Conservation (phyloP, 2,797 vertebrate genomes). For the Manis javanica region DNA sequence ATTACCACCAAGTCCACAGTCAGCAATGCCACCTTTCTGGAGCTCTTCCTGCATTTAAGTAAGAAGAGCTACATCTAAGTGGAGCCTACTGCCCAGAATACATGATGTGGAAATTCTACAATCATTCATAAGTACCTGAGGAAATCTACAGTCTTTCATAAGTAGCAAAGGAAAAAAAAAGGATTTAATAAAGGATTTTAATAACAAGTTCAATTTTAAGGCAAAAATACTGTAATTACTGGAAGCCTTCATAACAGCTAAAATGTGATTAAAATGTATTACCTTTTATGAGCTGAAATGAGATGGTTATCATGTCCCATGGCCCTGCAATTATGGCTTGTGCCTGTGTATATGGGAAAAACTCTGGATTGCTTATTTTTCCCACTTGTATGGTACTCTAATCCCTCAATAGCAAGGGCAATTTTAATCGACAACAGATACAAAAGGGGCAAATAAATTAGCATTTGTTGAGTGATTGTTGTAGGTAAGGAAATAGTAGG, state of each 20-base stretch:
- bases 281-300: constrained; percentile 5
- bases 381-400: not conserved
- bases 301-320: not conserved
- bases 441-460: not conserved
- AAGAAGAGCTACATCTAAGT: not conserved
- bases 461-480: not conserved
- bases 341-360: fast-evolving
- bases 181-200: constrained; percentile 76
- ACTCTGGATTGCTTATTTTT: not conserved
- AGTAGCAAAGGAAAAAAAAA: not conserved
- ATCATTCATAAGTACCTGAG: constrained; percentile 57
- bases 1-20: not conserved
- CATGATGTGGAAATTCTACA: constrained; percentile 34
- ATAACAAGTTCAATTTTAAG: constrained; percentile 77
- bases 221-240: constrained; percentile 79
- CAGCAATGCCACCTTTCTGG: not conserved
- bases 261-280: constrained; percentile 76
- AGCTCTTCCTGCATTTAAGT: not conserved
- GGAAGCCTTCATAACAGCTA: constrained; percentile 68
- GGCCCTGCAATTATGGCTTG: not conserved
- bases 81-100: not conserved
- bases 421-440: not conserved
- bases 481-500: not conserved
- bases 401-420: not conserved
- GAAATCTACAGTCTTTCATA: not conserved